Evolutionary conservation across 2,888 invertebrate species (phyloP).

Genomic region (Sympetrum striolatum): DNA sequence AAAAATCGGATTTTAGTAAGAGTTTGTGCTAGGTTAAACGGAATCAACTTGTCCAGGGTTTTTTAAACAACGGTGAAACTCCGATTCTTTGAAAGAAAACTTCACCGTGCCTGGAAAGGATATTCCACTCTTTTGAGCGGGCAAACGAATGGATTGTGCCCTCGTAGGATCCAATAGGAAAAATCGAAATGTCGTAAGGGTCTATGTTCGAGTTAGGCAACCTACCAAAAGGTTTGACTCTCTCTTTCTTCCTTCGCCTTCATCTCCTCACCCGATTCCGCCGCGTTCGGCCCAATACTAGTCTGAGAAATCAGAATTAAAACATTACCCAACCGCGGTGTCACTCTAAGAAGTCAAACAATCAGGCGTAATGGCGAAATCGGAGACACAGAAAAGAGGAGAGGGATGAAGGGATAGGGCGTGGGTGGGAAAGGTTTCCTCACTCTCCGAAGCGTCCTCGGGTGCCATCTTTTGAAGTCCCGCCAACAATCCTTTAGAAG

Average conservation of each 20-base stretch:
- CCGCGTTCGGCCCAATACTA: not conserved
- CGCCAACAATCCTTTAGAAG: conserved; percentile 32
- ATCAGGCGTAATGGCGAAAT: not conserved
- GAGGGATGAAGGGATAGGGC: not conserved
- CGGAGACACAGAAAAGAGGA: not conserved
- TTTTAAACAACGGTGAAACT: no score
- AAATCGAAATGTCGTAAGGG: not conserved
- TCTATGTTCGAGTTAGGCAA: not conserved
- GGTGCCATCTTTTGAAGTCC: conserved; percentile 25
- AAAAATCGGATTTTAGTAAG: no score
- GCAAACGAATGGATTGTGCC: no score
- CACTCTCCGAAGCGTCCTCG: conserved; percentile 1
- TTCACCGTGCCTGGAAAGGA: no score
- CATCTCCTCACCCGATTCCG: not conserved
- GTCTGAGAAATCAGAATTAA: not conserved
- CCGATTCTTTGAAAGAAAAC: no score
- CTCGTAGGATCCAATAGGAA: no score
- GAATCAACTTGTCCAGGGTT: no score
- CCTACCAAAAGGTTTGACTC: not conserved
- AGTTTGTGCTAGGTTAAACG: no score
- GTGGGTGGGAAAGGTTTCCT: conserved; percentile 18
- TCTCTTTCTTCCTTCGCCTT: not conserved
- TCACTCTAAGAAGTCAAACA: not conserved
- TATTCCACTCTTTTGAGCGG: no score
- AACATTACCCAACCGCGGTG: not conserved